A percentile compares a stretch with the other conserved stretches of the same genome.
phyloP scores from a whole-genome alignment of 2,888 invertebrate genomes.

The Bimastos eiseni region DNA sequence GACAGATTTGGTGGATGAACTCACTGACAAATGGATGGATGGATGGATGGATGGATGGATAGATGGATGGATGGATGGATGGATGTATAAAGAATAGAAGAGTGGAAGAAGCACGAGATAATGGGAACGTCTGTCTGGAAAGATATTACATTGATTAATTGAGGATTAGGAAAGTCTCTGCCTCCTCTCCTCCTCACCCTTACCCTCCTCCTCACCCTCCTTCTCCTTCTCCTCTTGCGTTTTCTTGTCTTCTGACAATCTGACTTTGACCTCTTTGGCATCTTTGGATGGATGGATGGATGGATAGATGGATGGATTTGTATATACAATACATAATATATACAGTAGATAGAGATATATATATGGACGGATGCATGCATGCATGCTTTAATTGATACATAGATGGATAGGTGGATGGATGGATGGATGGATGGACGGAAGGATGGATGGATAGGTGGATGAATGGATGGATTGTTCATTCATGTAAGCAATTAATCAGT shows the following conservation, averaged over 20 bases:
- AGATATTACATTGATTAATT: no score
- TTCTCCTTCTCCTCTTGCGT: no score
- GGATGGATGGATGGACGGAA: neutral
- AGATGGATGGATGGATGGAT: neutral
- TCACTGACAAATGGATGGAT: no score
- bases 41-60: neutral
- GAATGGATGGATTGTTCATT: neutral
- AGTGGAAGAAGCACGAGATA: no score
- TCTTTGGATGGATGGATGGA: neutral
- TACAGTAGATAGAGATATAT: neutral
- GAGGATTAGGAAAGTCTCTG: no score
- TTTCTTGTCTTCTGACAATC: no score
- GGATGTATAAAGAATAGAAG: neutral
- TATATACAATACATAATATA: no score
- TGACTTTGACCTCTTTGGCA: no score
- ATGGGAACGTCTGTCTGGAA: no score
- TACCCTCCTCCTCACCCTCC: no score
- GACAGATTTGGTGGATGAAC: no score
- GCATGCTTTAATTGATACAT: neutral
- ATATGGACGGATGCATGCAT: neutral
- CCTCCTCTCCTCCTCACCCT: no score
- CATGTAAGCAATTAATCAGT: neutral
- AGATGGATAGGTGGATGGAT: neutral
- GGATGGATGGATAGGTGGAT: neutral
- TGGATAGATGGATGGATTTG: neutral